Percentiles rank a stretch among this genome's conserved stretches.
Conservation (phyloP, 1,140 invertebrate species). For the Lepeophtheirus salmonis region DNA sequence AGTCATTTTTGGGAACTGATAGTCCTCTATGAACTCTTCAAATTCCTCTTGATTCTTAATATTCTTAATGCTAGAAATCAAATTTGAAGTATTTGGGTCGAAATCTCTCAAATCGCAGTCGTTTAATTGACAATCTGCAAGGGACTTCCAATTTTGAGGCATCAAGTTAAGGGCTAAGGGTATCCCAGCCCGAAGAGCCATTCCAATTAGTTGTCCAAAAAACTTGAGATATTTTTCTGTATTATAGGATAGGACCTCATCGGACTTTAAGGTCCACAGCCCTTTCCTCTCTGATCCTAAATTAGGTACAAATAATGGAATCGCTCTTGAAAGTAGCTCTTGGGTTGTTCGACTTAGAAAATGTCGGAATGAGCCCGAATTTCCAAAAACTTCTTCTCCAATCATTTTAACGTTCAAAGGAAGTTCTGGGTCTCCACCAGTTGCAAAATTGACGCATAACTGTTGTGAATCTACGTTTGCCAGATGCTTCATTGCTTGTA, state of each 20-base stretch:
- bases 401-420: conserved; percentile 29
- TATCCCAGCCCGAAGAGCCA: conserved; percentile 30
- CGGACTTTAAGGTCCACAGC: conserved; percentile 21
- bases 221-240: conserved; percentile 29
- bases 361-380: conserved; percentile 31
- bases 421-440: conserved; percentile 30
- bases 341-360: conserved; percentile 24
- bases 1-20: conserved; percentile 15
- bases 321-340: not conserved
- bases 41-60: conserved; percentile 20
- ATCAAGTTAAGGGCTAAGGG: conserved; percentile 29
- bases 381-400: conserved; percentile 31
- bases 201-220: conserved; percentile 30
- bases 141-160: conserved; percentile 27
- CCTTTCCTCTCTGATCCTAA: conserved; percentile 2
- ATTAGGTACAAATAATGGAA: not conserved
- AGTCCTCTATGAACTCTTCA: conserved; percentile 8
- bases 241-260: conserved; percentile 26
- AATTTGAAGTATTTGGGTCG: conserved; percentile 28
- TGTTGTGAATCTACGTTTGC: conserved; percentile 26
- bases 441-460: conserved; percentile 28
- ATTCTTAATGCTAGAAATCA: conserved; percentile 29
- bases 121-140: conserved; percentile 25
- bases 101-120: conserved; percentile 27
- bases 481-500: conserved; percentile 28